Percentiles rank a stretch among this genome's conserved stretches.
Conservation (phyloP, 2,797 vertebrate genomes). For the Sciurus carolinensis region DNA sequence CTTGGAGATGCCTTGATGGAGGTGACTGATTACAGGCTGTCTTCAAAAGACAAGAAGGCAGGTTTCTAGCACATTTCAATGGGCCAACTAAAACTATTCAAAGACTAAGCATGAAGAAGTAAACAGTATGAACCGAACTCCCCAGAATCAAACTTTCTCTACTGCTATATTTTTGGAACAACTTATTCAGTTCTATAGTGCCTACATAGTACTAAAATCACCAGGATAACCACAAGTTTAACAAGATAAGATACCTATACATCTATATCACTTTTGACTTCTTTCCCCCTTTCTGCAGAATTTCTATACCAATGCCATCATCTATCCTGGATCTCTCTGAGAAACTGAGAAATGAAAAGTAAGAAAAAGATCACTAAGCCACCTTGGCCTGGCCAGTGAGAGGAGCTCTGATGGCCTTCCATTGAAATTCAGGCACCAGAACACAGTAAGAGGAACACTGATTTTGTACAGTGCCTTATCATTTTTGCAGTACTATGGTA, state of each 20-base stretch:
- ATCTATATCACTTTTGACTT: neutral
- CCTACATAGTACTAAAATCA: neutral
- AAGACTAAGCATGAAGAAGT: neutral
- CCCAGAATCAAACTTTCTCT: neutral
- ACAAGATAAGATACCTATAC: neutral
- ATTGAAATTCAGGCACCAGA: neutral
- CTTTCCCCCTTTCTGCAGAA: neutral
- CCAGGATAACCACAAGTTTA: neutral
- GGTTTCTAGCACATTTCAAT: neutral
- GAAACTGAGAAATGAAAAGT: conserved; percentile 9
- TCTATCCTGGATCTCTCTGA: neutral
- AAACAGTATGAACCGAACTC: neutral
- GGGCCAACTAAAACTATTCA: neutral
- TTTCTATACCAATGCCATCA: neutral
- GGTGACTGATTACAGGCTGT: neutral
- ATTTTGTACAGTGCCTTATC: neutral
- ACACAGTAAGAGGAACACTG: neutral
- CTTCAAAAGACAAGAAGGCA: neutral
- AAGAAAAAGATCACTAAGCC: neutral
- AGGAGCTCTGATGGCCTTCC: neutral
- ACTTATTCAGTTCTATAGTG: neutral
- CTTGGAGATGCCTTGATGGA: neutral
- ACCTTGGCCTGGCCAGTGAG: neutral
- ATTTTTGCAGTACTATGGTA: neutral
- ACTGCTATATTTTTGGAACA: neutral